Percentiles rank a stretch among this genome's conserved stretches.
Conservation (phyloP, 2,797 vertebrate species). For the Halcyon badia region DNA sequence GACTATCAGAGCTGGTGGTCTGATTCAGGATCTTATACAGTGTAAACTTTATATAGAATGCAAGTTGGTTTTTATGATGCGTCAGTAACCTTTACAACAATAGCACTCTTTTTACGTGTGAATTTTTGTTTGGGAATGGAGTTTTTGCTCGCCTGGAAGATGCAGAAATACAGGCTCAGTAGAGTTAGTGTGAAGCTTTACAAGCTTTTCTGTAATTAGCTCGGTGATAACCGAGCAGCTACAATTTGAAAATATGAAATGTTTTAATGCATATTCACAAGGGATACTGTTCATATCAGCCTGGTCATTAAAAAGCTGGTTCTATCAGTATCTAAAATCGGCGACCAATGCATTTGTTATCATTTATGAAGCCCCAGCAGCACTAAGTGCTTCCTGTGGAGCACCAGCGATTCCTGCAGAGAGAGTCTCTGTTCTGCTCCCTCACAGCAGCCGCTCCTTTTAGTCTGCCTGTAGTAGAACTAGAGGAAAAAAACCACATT, state of each 20-base stretch:
- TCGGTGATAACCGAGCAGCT: background rate
- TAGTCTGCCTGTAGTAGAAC: background rate
- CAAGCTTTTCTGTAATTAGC: background rate
- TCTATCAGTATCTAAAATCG: background rate
- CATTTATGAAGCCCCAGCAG: constrained; percentile 13
- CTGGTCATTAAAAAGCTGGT: background rate
- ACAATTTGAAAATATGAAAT: background rate
- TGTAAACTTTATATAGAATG: background rate
- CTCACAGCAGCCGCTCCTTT: background rate
- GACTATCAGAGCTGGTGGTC: background rate
- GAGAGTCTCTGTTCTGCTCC: background rate
- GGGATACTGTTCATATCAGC: background rate
- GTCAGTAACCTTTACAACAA: background rate
- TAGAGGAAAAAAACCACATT: background rate
- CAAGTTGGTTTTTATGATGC: background rate
- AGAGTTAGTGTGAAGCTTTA: background rate
- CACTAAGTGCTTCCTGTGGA: constrained; percentile 33
- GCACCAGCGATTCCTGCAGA: background rate
- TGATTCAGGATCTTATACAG: background rate
- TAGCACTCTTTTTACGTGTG: background rate
- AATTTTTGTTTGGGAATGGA: background rate
- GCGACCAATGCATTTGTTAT: background rate
- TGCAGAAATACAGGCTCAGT: background rate
- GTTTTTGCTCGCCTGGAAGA: background rate
- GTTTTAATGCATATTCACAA: background rate